Evolutionary conservation across 2,113 vertebrate species (phyloP).

Genomic region (Dermatemys mawii): DNA sequence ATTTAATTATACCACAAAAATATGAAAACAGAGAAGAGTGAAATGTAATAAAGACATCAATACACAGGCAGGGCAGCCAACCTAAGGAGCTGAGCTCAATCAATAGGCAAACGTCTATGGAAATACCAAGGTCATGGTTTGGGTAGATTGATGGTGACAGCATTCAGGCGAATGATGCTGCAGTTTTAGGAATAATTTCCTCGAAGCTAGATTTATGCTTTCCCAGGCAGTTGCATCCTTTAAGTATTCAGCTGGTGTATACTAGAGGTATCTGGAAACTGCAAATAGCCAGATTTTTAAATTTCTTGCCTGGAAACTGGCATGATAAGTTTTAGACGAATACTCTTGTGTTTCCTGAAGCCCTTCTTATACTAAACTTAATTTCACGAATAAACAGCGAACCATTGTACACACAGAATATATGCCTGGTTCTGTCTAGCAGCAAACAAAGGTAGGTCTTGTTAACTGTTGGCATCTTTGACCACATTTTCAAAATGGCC

Average conservation of each 20-base stretch:
- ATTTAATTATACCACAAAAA: background rate
- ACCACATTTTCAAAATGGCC: background rate
- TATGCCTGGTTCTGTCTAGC: background rate
- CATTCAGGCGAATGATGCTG: background rate
- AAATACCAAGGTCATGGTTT: background rate
- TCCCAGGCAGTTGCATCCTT: background rate
- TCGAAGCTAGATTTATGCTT: background rate
- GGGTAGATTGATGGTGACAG: background rate
- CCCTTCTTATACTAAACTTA: background rate
- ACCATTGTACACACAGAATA: background rate
- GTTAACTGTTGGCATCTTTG: background rate
- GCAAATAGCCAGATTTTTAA: background rate
- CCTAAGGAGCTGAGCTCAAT: no score
- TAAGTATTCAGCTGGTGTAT: background rate
- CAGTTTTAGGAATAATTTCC: background rate
- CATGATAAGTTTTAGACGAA: background rate
- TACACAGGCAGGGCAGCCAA: background rate
- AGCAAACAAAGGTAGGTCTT: background rate
- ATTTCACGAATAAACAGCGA: background rate
- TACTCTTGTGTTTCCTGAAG: background rate
- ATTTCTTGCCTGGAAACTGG: background rate
- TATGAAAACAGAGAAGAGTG: background rate
- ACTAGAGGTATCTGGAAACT: background rate
- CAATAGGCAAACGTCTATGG: background rate
- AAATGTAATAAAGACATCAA: background rate